Base-by-base conservation (phyloP, 2,797 vertebrate genomes). In the Protosalanx chinensis region DNA sequence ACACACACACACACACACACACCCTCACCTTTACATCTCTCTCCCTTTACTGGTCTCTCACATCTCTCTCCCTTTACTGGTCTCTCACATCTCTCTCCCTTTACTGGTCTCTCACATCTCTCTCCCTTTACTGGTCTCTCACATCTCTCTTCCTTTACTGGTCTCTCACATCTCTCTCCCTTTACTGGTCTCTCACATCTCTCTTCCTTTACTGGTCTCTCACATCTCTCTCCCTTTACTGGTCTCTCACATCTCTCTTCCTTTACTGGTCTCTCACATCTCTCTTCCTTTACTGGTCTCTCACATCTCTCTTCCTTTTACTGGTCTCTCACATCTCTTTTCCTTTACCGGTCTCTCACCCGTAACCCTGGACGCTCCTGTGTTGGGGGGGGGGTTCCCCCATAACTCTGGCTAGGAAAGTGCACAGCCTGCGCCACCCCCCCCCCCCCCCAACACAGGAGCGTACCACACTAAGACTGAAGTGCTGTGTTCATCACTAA, bases 1-100 rank as follows among this genome's bases (percentile, higher is more conserved):
- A 91, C 89, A 79, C 61, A 56, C 76, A 46, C 41, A 2, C 89
- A 84, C 72, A 89, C 92, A 91, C 89, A 79, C 61, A 56, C 76
- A 46, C 41, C 12, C 89, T 85, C 72, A 84, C 81, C 88, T 89
- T 90, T 90, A 85, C 88, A 82, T 81, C 76, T 81, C 78, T 84
- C 68, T 72, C 72, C 51, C 37, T 75, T 27, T 27, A 27, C 23
- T 27, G 23, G 23, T 27, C 33, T 35, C 33, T 35, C 33, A 27
- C 23, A 27, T 27, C 58, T 27, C 46, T 33, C 27, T 33, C 2
- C 33, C 33, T 35, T 27, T 27, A 27, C 23, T 27, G 23, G 23
- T 27, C 33, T 35, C 33, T 33, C 33, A n/a, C n/a, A 82, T 81
- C 76, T 81, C 78, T 84, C 68, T 72, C 72, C 51, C 37, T 75